phyloP scores from a whole-genome alignment of 1,140 invertebrate genomes.

The Scaptomyza hsui region DNA sequence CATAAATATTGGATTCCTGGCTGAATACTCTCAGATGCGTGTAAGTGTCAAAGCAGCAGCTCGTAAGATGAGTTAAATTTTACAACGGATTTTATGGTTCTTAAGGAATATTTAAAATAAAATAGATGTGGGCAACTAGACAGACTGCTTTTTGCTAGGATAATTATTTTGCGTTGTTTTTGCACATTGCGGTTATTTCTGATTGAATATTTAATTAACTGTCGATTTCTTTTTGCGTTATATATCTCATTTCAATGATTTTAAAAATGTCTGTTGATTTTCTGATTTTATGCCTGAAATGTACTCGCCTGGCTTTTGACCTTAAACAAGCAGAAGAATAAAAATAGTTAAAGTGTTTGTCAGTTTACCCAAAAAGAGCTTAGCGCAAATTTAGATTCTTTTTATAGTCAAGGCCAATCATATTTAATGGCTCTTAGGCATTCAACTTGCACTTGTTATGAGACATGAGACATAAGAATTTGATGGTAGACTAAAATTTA shows the following conservation, averaged over 20 bases:
- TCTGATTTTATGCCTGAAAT: not conserved
- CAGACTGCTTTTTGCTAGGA: no score
- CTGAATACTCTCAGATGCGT: constrained; percentile 76
- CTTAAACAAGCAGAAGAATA: no score
- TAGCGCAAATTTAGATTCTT: not conserved
- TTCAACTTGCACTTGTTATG: not conserved
- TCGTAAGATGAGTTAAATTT: not conserved
- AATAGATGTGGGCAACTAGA: no score
- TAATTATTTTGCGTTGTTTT: not conserved
- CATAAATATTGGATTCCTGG: constrained; percentile 81
- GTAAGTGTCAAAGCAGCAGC: constrained; percentile 43
- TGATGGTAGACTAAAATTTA: not conserved
- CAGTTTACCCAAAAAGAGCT: no score
- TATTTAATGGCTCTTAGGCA: not conserved
- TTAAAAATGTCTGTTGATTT: not conserved
- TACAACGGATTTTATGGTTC: not conserved
- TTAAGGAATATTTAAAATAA: no score
- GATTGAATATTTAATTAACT: not conserved
- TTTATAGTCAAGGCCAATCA: constrained; percentile 1
- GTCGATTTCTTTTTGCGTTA: not conserved
- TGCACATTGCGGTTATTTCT: not conserved
- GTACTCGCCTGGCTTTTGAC: no score
- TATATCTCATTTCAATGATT: not conserved
- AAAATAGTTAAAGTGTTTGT: no score
- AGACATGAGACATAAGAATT: not conserved